A percentile compares a stretch with the other conserved stretches of the same genome.
These are phyloP conservation scores for Pollimyrus isidori DNA, from an alignment of 2,113 vertebrate genomes.

Conservation along the genomic window DNA sequence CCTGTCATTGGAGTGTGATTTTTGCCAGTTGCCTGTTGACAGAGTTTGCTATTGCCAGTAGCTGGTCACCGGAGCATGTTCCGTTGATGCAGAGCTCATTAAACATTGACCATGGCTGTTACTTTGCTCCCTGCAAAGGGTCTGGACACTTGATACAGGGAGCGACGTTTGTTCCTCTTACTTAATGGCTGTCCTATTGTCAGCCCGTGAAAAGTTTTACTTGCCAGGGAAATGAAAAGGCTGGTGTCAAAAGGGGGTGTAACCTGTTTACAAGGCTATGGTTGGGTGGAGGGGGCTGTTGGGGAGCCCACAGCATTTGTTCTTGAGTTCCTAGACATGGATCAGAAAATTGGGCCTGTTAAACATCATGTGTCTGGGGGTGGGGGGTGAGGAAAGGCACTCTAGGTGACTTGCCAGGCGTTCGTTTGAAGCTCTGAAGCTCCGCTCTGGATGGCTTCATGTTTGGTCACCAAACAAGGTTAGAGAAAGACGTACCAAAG, in stretches of 20 bases:
- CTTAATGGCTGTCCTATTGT: background rate
- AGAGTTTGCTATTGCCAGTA: too few relatives aligned
- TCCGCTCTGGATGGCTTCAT: background rate
- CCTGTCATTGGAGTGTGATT: background rate
- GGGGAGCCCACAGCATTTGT: background rate
- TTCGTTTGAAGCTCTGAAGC: background rate
- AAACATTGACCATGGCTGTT: background rate
- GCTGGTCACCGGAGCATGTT: background rate
- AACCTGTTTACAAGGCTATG: background rate
- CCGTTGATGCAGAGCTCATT: background rate
- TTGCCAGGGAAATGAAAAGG: background rate
- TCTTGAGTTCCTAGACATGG: conserved; percentile 27
- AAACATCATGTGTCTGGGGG: background rate
- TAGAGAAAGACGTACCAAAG: background rate
- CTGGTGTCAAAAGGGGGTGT: background rate
- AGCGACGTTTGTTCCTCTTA: background rate
- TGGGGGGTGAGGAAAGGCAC: background rate
- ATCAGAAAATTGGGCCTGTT: conserved; percentile 9
- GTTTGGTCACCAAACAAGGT: background rate
- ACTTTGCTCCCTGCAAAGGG: background rate
- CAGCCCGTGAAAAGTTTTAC: background rate
- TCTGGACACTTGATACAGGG: background rate
- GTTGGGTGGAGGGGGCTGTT: background rate
- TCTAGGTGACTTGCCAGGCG: background rate
- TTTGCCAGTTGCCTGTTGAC: background rate